Evolutionary conservation across 2,888 invertebrate genomes (phyloP).

Genomic region (Latrodectus elegans): DNA sequence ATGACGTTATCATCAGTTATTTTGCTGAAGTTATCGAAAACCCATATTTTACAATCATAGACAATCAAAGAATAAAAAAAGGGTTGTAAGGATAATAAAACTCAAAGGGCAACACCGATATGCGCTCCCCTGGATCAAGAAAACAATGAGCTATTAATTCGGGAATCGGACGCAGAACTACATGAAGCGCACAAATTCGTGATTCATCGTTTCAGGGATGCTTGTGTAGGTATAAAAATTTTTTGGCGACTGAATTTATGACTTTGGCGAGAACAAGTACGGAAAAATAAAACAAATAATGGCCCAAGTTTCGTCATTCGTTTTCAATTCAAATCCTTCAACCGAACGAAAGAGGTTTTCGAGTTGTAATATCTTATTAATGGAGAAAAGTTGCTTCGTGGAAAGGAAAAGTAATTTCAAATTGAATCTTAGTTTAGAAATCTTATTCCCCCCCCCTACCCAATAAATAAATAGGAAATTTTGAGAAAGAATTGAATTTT

Average conservation of each 20-base stretch:
- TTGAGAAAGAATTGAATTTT: too few relatives aligned
- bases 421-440: too few relatives aligned
- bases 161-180: slow-evolving; percentile 16
- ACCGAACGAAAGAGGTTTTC: too few relatives aligned
- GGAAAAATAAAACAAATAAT: not conserved
- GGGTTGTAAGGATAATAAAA: slow-evolving; percentile 18
- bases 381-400: too few relatives aligned
- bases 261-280: not conserved
- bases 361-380: too few relatives aligned
- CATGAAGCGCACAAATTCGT: not conserved
- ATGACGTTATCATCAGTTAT: slow-evolving; percentile 54
- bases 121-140: slow-evolving; percentile 14
- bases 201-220: not conserved
- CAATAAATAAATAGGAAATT: too few relatives aligned
- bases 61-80: slow-evolving; percentile 25
- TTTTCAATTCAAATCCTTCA: too few relatives aligned
- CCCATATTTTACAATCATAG: slow-evolving; percentile 62
- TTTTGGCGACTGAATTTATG: slow-evolving; percentile 5
- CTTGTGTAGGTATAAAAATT: not conserved
- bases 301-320: too few relatives aligned
- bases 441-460: too few relatives aligned
- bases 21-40: slow-evolving; percentile 51
- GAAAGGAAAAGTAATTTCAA: too few relatives aligned
- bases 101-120: not conserved
- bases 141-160: slow-evolving; percentile 56